A percentile compares a stretch with the other conserved stretches of the same genome.
Conservation (phyloP, 2,888 invertebrate species). For the Rhagophthalmus giganteus region DNA sequence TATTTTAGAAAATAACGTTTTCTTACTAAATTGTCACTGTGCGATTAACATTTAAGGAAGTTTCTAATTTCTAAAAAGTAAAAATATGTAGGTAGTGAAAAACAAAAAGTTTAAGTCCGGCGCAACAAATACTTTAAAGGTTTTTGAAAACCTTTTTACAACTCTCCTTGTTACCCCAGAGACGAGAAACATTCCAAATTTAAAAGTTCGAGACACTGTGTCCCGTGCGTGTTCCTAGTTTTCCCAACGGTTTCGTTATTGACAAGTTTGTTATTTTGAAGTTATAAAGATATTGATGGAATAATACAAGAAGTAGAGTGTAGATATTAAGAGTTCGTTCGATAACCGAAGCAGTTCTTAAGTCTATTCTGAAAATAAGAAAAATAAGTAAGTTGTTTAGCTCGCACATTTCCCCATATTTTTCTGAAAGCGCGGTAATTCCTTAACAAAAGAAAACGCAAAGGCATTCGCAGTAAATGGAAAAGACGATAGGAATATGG, state of each 20-base stretch:
- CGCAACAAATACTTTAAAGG: conserved; percentile 19
- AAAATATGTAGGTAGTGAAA: not conserved
- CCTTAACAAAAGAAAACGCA: conserved; percentile 19
- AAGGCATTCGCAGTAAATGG: conserved; percentile 24
- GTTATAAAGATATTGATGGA: conserved; percentile 8
- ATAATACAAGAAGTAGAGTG: too few relatives aligned
- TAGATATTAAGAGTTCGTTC: too few relatives aligned
- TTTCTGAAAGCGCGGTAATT: conserved; percentile 21
- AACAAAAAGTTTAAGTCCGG: conserved; percentile 15
- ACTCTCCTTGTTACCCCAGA: conserved; percentile 25
- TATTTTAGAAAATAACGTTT: too few relatives aligned
- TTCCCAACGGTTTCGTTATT: conserved; percentile 24
- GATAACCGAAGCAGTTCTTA: too few relatives aligned
- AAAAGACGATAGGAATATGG: conserved; percentile 25
- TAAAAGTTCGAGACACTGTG: conserved; percentile 35
- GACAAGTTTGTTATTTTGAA: conserved; percentile 25
- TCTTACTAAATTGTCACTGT: too few relatives aligned
- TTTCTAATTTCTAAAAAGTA: not conserved
- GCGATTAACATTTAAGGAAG: conserved; percentile 11
- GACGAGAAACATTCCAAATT: conserved; percentile 38
- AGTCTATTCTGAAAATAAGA: too few relatives aligned
- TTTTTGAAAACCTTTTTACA: conserved; percentile 19
- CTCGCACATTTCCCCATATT: too few relatives aligned
- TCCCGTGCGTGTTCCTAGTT: conserved; percentile 30
- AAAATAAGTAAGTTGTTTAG: too few relatives aligned